Conservation (phyloP, 2,888 invertebrate species). For the Pocota personata region DNA sequence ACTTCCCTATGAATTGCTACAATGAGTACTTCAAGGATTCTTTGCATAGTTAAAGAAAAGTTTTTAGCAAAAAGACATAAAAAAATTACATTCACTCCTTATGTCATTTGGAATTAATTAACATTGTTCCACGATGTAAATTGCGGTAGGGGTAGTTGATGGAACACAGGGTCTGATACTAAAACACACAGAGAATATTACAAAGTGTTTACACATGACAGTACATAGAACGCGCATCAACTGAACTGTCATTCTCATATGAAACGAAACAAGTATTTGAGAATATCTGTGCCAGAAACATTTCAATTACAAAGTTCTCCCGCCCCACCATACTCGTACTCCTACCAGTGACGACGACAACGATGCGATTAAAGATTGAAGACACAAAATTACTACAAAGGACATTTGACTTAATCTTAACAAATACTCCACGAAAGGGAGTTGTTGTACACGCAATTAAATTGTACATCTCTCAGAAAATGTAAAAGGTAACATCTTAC, state of each 20-base stretch:
- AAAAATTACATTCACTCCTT: slow-evolving; percentile 19
- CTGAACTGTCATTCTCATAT: slow-evolving; percentile 18
- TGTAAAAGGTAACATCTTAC: not conserved
- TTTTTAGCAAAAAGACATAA: not conserved
- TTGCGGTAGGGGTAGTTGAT: not conserved
- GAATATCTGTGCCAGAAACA: slow-evolving; percentile 37
- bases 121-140: slow-evolving; percentile 28
- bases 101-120: slow-evolving; percentile 58
- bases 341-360: no score
- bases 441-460: slow-evolving; percentile 41
- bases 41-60: not conserved
- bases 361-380: slow-evolving; percentile 47
- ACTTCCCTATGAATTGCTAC: not conserved
- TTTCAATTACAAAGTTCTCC: slow-evolving; percentile 52
- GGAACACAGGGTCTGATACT: slow-evolving; percentile 24
- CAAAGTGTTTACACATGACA: slow-evolving; percentile 51
- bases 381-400: slow-evolving; percentile 56
- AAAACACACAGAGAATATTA: slow-evolving; percentile 35
- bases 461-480: slow-evolving; percentile 1
- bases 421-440: slow-evolving; percentile 35
- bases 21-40: not conserved
- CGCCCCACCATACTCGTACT: not conserved
- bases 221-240: slow-evolving; percentile 6
- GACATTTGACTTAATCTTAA: slow-evolving; percentile 57
- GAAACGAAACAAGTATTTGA: slow-evolving; percentile 10